Conservation (phyloP, 2,888 invertebrate genomes). For the Pollenia amentaria region DNA sequence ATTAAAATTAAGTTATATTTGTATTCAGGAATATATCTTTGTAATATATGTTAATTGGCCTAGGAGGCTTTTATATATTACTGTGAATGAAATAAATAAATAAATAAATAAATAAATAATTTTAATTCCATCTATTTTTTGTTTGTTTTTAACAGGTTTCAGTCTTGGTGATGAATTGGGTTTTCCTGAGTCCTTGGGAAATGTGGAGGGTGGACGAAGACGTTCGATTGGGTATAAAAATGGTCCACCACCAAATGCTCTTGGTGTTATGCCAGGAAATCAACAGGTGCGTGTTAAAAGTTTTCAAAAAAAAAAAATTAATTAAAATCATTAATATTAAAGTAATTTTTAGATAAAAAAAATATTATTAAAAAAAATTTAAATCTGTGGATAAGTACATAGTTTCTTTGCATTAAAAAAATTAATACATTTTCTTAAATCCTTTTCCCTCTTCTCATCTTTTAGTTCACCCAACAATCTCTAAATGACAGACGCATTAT, state of each 20-base stretch:
- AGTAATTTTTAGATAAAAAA: background rate
- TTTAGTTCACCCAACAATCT: constrained; percentile 73
- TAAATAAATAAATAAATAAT: no score
- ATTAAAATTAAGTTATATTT: no score
- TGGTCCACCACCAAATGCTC: constrained; percentile 84
- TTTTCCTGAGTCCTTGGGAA: constrained; percentile 92
- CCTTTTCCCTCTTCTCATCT: background rate
- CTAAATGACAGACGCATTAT: constrained; percentile 80
- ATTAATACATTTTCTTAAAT: background rate
- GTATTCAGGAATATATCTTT: no score
- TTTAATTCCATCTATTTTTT: background rate
- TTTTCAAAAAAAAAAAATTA: background rate
- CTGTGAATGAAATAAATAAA: no score
- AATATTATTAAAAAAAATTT: no score
- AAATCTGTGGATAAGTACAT: no score
- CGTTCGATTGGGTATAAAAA: constrained; percentile 88
- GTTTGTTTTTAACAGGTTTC: constrained; percentile 87
- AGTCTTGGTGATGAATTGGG: constrained; percentile 94
- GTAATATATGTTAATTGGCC: no score
- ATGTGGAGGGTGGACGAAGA: constrained; percentile 89
- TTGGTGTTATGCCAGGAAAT: constrained; percentile 81
- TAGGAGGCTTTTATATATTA: no score
- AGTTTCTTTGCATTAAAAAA: background rate
- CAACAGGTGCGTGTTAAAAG: constrained; percentile 76
- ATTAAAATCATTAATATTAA: background rate